Percentiles rank a stretch among this genome's conserved stretches.
These are phyloP conservation scores for Eulemur albifrons DNA, from an alignment of 2,797 vertebrate species.

Conservation along the genomic window DNA sequence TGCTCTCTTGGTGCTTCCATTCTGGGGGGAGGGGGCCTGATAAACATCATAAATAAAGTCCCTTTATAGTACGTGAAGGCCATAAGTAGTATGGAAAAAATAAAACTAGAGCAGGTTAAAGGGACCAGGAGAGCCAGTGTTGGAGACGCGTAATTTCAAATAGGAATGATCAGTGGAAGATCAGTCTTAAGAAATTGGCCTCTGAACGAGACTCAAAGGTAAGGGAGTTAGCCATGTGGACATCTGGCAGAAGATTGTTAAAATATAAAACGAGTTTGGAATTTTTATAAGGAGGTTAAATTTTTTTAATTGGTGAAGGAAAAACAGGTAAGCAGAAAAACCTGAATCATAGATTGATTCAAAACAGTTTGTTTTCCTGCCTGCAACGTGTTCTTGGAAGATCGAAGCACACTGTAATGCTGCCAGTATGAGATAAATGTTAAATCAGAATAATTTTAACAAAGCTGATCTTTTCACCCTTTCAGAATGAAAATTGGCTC, in stretches of 20 bases:
- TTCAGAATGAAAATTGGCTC: constrained; percentile 17
- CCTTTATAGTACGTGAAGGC: neutral
- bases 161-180: neutral
- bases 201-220: neutral
- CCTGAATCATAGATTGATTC: constrained; percentile 32
- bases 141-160: neutral
- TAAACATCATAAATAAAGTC: neutral
- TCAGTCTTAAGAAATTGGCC: neutral
- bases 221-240: neutral
- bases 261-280: neutral
- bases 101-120: neutral
- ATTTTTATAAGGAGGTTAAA: neutral
- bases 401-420: neutral
- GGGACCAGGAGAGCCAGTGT: neutral
- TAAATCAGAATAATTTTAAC: constrained; percentile 26
- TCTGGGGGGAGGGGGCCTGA: neutral
- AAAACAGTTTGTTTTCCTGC: constrained; percentile 46
- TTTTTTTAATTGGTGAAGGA: neutral
- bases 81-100: neutral
- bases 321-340: constrained; percentile 11
- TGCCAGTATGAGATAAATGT: neutral
- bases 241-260: neutral
- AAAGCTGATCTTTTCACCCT: constrained; percentile 35
- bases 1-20: neutral
- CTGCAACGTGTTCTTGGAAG: neutral